Percentiles rank a stretch among this genome's conserved stretches.
phyloP scores from a whole-genome alignment of 92 coral and sea anemone genomes.

The Zoanthus sociatus region DNA sequence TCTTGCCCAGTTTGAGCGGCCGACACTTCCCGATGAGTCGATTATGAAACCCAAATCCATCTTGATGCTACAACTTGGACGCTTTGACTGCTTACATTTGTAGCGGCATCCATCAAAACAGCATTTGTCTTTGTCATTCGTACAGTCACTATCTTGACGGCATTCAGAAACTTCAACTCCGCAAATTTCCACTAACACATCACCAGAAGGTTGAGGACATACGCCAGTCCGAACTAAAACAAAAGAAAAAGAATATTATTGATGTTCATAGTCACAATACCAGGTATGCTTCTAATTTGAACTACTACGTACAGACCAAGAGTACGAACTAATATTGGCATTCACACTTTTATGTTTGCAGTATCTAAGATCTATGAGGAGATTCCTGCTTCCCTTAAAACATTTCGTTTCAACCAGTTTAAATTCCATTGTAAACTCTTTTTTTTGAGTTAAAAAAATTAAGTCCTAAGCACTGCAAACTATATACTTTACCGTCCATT shows the following conservation, averaged over 20 bases:
- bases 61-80: slow-evolving; percentile 12
- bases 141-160: not conserved
- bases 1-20: slow-evolving; percentile 33
- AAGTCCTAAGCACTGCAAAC: too few species aligned
- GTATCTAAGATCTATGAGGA: too few species aligned
- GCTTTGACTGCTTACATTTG: slow-evolving; percentile 2
- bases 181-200: not conserved
- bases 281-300: too few species aligned
- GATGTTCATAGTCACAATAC: too few species aligned
- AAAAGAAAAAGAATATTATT: not conserved
- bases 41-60: slow-evolving; percentile 21
- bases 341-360: too few species aligned
- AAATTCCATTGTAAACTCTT: too few species aligned
- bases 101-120: slow-evolving; percentile 30
- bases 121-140: slow-evolving; percentile 8
- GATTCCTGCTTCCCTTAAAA: too few species aligned
- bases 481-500: too few species aligned
- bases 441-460: too few species aligned
- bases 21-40: slow-evolving; percentile 42
- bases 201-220: slow-evolving; percentile 11
- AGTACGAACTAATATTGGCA: too few species aligned
- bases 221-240: slow-evolving; percentile 36
- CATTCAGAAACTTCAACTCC: not conserved
- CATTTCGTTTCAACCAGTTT: too few species aligned
- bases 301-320: too few species aligned